These are phyloP conservation scores for Rhagium mordax DNA, from an alignment of 2,888 invertebrate genomes.

Conservation along the genomic window DNA sequence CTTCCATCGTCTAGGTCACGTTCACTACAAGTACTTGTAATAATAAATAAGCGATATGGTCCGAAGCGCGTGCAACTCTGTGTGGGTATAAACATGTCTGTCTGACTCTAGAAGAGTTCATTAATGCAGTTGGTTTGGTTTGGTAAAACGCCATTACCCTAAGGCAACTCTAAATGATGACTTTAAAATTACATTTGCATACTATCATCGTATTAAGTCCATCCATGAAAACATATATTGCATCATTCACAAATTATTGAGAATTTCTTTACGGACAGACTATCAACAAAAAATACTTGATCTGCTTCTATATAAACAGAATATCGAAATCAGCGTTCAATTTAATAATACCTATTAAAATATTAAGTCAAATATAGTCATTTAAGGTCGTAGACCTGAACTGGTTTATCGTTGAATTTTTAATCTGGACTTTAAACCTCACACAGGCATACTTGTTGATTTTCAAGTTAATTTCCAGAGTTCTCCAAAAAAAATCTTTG, in stretches of 20 bases:
- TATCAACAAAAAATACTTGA: constrained; percentile 10
- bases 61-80: constrained; percentile 69
- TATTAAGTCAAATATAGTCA: constrained; percentile 33
- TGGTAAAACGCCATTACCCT: constrained; percentile 68
- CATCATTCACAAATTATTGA: constrained; percentile 33
- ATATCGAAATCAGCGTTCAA: constrained; percentile 3
- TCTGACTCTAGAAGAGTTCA: constrained; percentile 69
- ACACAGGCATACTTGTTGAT: background rate
- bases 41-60: constrained; percentile 70
- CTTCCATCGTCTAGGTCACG: constrained; percentile 68
- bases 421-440: constrained; percentile 18
- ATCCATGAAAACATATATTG: constrained; percentile 44
- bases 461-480: constrained; percentile 10
- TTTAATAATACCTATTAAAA: constrained; percentile 41
- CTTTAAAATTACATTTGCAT: constrained; percentile 70
- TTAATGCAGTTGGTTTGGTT: constrained; percentile 70
- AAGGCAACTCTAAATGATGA: constrained; percentile 67
- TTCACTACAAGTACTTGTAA: constrained; percentile 67
- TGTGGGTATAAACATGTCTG: constrained; percentile 70
- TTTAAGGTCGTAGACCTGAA: constrained; percentile 39
- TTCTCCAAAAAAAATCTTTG: constrained; percentile 6
- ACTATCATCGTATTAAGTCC: constrained; percentile 54
- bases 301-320: constrained; percentile 5
- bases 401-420: constrained; percentile 36
- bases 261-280: background rate